A percentile compares a stretch with the other conserved stretches of the same genome.
These are phyloP conservation scores for Bufo gargarizans DNA, from an alignment of 2,113 vertebrate genomes.

Conservation along the genomic window DNA sequence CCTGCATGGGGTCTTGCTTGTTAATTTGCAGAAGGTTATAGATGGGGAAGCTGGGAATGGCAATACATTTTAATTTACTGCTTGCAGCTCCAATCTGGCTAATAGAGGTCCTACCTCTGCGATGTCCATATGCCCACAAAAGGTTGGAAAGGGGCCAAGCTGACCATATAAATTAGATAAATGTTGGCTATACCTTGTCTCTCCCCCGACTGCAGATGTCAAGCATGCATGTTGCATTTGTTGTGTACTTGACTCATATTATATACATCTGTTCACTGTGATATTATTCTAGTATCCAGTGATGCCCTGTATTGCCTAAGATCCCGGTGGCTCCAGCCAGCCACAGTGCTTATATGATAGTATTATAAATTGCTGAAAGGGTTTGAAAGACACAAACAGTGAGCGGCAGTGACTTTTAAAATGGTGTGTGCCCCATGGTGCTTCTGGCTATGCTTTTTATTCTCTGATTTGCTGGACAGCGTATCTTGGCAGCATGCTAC, in stretches of 20 bases:
- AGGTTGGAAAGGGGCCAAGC: too few relatives aligned
- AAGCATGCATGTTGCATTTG: too few relatives aligned
- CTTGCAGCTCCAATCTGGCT: too few relatives aligned
- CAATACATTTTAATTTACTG: too few relatives aligned
- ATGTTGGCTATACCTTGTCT: too few relatives aligned
- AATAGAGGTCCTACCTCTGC: too few relatives aligned
- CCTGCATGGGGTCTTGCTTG: too few relatives aligned
- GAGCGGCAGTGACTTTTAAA: not conserved
- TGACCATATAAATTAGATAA: too few relatives aligned
- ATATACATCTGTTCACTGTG: not conserved
- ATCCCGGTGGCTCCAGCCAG: not conserved
- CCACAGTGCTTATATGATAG: not conserved
- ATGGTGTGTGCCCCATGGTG: not conserved
- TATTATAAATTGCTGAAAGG: not conserved
- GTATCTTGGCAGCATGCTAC: conserved; percentile 29
- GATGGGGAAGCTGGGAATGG: too few relatives aligned
- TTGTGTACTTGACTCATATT: not conserved
- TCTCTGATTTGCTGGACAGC: conserved; percentile 45
- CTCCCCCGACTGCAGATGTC: too few relatives aligned
- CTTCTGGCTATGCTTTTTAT: conserved; percentile 30
- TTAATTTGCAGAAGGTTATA: too few relatives aligned
- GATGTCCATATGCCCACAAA: too few relatives aligned
- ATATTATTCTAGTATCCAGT: not conserved
- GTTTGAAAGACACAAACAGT: not conserved
- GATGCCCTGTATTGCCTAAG: not conserved